Percentiles rank a stretch among this genome's conserved stretches.
Evolutionary conservation across 2,113 vertebrate genomes (phyloP).

Genomic region (Psettodes erumei): DNA sequence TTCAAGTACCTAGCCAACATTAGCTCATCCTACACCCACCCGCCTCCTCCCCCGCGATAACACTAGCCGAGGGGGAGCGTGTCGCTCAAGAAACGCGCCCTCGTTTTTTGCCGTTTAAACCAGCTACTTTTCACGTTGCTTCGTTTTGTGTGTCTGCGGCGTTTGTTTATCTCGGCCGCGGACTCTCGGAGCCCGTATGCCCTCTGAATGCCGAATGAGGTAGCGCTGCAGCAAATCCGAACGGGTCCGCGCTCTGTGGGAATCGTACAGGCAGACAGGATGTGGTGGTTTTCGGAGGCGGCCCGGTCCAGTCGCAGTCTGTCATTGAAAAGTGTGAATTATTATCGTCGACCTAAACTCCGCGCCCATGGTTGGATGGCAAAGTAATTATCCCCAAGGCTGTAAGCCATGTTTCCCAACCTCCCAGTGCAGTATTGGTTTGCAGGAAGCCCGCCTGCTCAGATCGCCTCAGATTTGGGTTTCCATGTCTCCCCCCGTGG

Average conservation of each 20-base stretch:
- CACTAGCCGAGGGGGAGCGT: neutral
- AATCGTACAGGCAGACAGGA: constrained; percentile 47
- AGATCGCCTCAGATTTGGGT: neutral
- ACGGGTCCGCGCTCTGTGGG: constrained; percentile 36
- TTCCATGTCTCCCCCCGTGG: constrained; percentile 9
- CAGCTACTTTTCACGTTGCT: neutral
- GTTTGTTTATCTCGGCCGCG: neutral
- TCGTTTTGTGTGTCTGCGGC: neutral
- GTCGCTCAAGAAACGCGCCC: neutral
- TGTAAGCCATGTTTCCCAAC: constrained; percentile 11
- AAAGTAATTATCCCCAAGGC: constrained; percentile 34
- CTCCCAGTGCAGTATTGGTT: constrained; percentile 30
- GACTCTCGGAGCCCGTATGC: neutral
- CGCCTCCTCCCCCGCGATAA: constrained; percentile 8
- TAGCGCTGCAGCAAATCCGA: constrained; percentile 42
- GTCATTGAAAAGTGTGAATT: constrained; percentile 34
- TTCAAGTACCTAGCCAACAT: constrained; percentile 42
- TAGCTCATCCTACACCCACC: constrained; percentile 62
- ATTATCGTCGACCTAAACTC: constrained; percentile 16
- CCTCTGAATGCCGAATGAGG: constrained; percentile 15
- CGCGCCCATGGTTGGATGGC: constrained; percentile 4
- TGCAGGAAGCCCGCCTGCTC: constrained; percentile 19
- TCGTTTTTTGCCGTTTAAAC: neutral
- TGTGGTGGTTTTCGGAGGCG: constrained; percentile 16
- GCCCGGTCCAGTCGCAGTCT: constrained; percentile 7